Evolutionary conservation across 2,888 invertebrate species (phyloP), one percentile per base, ranked within the genome.

Genomic region (Drosophila pseudotakahashii): DNA sequence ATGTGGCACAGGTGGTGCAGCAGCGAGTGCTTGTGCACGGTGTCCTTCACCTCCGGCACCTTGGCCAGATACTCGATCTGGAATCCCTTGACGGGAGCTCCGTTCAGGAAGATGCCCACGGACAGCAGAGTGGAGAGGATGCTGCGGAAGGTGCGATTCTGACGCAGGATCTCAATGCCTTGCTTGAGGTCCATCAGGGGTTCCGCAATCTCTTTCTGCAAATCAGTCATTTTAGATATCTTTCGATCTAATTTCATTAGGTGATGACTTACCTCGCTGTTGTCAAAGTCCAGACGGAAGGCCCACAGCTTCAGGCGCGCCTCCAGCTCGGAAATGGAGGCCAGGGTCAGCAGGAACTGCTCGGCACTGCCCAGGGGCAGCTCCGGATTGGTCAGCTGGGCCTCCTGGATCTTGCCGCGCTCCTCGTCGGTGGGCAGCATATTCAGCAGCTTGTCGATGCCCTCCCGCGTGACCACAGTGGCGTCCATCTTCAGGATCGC

Each of bases 401-500:
- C 99, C 92, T 99, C 98, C 92, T 97, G 96, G 84, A 99, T 99
- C 93, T 97, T 97, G n/a, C 96, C 94, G 89, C 97, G 95, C 92
- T 99, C 99, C 90, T 98, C 99, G 90, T 98, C 98, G 2, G 98
- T 97, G 30, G 99, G 99, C 90, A 99, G 93, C 99, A 99, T 99
- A 11, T 97, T 97, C 67, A 99, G 92, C 59, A 99, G 94, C 94
- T 99, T 99, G 94, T 99, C 99, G 78, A 99, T 98, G 30, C 98
- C 98, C 92, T 99, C 99, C 81, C 98, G 94, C 81, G 98, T 99
- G 93, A 99, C 97, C 50, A 99, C 98, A 1, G 98, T 97, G 1
- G 97, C 97, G 91, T 99, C 99, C 98, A 99, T 99, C 93, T 99
- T 99, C 92, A 99, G 93, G 75, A 98, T 98, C 30, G 99, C 99